These are phyloP conservation scores for Archilochus colubris DNA, from an alignment of 2,113 vertebrate genomes.

Conservation along the genomic window DNA sequence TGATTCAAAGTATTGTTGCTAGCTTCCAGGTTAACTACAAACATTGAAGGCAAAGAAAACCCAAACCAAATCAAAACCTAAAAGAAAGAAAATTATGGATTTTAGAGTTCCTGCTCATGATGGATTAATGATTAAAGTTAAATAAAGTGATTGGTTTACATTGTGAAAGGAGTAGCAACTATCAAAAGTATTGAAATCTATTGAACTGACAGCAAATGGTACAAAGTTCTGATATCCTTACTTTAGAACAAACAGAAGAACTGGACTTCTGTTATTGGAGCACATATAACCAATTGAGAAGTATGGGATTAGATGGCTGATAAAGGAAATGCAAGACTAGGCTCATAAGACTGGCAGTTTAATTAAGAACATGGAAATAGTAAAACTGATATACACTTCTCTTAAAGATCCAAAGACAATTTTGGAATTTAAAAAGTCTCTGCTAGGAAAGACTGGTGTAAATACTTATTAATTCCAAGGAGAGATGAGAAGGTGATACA, in stretches of 20 bases:
- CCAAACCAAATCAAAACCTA: not conserved
- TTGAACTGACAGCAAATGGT: not conserved
- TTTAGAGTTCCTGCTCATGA: not conserved
- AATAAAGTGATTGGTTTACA: not conserved
- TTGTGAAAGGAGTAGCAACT: not conserved
- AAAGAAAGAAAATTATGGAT: not conserved
- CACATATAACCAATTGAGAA: not conserved
- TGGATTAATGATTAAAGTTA: not conserved
- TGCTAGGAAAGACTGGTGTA: not conserved
- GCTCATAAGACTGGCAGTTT: not conserved
- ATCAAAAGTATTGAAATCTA: not conserved
- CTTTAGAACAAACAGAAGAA: not conserved
- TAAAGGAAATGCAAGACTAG: not conserved
- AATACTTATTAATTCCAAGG: not conserved
- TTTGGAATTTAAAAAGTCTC: not conserved
- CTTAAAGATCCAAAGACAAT: not conserved
- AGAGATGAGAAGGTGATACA: not conserved
- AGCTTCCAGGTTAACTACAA: not conserved
- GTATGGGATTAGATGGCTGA: not conserved
- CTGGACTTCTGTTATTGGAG: not conserved
- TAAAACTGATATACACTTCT: not conserved
- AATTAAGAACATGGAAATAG: not conserved
- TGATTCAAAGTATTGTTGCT: not conserved
- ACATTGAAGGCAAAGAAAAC: not conserved
- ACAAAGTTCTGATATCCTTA: not conserved